These are phyloP conservation scores for Phenacoccus solenopsis DNA, from an alignment of 1,140 invertebrate species.

Conservation along the genomic window DNA sequence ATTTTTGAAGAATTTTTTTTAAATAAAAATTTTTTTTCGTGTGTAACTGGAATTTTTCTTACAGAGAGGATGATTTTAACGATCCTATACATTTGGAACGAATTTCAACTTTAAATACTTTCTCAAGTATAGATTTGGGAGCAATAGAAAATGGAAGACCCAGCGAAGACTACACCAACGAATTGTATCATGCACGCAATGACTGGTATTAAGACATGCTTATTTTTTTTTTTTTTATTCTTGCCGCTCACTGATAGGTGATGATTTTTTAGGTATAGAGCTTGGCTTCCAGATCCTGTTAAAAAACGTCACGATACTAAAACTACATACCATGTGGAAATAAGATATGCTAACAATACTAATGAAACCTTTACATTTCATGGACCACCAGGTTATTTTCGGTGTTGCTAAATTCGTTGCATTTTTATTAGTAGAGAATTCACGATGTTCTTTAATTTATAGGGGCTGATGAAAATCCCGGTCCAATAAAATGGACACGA, in stretches of 20 bases:
- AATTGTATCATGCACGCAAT: conserved; percentile 73
- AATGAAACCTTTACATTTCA: conserved; percentile 92
- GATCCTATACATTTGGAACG: conserved; percentile 84
- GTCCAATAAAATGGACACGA: conserved; percentile 83
- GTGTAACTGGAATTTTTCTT: conserved; percentile 23
- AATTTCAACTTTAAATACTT: conserved; percentile 82
- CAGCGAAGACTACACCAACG: conserved; percentile 74
- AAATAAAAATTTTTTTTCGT: background rate
- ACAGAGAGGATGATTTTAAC: conserved; percentile 79
- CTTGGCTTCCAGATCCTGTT: conserved; percentile 79
- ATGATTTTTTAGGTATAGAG: conserved; percentile 44
- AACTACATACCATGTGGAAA: conserved; percentile 79
- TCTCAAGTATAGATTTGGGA: conserved; percentile 67
- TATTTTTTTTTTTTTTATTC: conserved; percentile 9
- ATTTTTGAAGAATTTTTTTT: conserved; percentile 1
- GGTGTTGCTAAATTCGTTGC: background rate
- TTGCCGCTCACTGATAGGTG: conserved; percentile 7
- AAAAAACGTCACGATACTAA: conserved; percentile 78
- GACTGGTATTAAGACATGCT: conserved; percentile 54
- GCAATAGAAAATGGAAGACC: conserved; percentile 56
- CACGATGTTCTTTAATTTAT: conserved; percentile 19
- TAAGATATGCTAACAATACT: conserved; percentile 88
- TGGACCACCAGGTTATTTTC: conserved; percentile 56
- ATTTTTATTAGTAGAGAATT: too few relatives aligned
- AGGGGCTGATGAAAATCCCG: conserved; percentile 71